Percentiles rank a stretch among this genome's conserved stretches.
These are phyloP conservation scores for Cheirogaleus major DNA, from an alignment of 2,797 vertebrate genomes.

Conservation along the genomic window DNA sequence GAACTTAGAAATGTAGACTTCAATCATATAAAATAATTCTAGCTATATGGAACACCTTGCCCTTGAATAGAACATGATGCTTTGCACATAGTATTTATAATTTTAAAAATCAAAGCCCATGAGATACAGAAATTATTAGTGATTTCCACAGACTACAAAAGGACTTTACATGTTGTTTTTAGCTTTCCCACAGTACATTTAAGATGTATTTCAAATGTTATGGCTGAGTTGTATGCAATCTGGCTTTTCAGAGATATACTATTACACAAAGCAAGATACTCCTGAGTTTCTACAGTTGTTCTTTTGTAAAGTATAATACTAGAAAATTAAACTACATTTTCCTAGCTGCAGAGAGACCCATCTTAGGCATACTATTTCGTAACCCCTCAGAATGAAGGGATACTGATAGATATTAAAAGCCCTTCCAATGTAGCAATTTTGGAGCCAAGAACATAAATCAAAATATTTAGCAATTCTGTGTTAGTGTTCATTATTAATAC, in stretches of 20 bases:
- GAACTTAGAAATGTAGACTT: not conserved
- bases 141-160: not conserved
- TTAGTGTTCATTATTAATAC: slow-evolving; percentile 38
- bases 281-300: not conserved
- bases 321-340: not conserved
- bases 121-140: not conserved
- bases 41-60: not conserved
- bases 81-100: not conserved
- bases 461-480: slow-evolving; percentile 51
- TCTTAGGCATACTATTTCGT: not conserved
- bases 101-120: not conserved
- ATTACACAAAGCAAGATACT: not conserved
- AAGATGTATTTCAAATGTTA: not conserved
- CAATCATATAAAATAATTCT: not conserved
- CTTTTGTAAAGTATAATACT: not conserved
- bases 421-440: not conserved
- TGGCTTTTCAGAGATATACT: slow-evolving; percentile 6
- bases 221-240: not conserved
- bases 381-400: not conserved
- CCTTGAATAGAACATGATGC: not conserved
- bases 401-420: not conserved
- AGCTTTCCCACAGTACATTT: not conserved
- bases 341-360: not conserved
- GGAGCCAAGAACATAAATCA: not conserved
- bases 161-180: not conserved